A percentile compares a stretch with the other conserved stretches of the same genome.
phyloP scores from a whole-genome alignment of 2,797 vertebrate species.

The Selene dorsalis region DNA sequence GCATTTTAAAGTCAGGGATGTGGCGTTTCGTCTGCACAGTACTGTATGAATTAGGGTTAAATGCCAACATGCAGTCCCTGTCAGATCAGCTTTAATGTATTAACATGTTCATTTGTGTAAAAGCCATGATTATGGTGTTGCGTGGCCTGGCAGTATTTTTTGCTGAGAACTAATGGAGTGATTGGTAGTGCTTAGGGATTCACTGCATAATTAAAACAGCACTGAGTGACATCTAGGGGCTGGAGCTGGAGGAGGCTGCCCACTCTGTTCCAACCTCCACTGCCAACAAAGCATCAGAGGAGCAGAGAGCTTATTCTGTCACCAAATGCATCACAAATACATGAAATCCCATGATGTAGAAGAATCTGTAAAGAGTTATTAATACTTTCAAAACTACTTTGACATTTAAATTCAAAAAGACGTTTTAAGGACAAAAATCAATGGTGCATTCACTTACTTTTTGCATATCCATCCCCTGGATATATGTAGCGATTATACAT shows the following conservation, averaged over 20 bases:
- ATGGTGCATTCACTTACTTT: constrained; percentile 86
- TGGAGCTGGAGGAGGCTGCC: constrained; percentile 19
- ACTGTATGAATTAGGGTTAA: neutral
- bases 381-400: neutral
- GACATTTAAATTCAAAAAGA: neutral
- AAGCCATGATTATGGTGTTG: constrained; percentile 26
- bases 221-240: constrained; percentile 39
- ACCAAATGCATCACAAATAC: neutral
- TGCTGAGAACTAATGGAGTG: constrained; percentile 26
- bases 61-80: constrained; percentile 23
- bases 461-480: constrained; percentile 91
- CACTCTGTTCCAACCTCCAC: neutral
- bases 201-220: constrained; percentile 53
- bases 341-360: neutral
- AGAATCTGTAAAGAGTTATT: neutral
- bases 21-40: neutral
- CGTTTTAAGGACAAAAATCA: neutral
- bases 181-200: constrained; percentile 27
- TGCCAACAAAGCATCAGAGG: neutral
- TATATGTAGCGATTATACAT: constrained; percentile 96
- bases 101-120: constrained; percentile 42
- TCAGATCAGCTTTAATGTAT: constrained; percentile 43
- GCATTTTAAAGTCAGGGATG: constrained; percentile 4
- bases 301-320: neutral
- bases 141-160: constrained; percentile 22